Evolutionary conservation across 2,888 invertebrate species (phyloP).

Genomic region (Mellilla xanthometata): DNA sequence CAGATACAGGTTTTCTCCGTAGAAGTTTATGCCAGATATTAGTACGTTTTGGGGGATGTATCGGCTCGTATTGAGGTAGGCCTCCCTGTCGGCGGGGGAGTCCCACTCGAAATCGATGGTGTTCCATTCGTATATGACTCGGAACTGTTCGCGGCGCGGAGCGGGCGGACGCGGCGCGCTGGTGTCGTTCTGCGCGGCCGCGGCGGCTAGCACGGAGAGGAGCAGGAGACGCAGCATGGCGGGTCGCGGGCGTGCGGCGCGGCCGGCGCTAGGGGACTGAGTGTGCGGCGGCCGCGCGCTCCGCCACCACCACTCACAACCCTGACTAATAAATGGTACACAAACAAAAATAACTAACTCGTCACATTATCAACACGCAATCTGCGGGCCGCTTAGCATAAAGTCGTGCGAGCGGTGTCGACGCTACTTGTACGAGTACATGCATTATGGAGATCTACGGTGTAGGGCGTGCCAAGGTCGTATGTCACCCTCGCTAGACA

Average conservation of each 20-base stretch:
- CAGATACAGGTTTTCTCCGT: slow-evolving; percentile 85
- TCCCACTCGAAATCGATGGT: slow-evolving; percentile 87
- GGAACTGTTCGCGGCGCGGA: slow-evolving; percentile 81
- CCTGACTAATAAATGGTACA: slow-evolving; percentile 38
- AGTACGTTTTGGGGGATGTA: slow-evolving; percentile 87
- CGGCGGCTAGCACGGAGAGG: slow-evolving; percentile 59
- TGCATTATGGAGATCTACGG: slow-evolving; percentile 23
- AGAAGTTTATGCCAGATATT: slow-evolving; percentile 86
- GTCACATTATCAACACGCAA: slow-evolving; percentile 36
- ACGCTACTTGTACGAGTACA: slow-evolving; percentile 10
- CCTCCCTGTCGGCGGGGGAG: slow-evolving; percentile 75
- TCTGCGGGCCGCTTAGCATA: slow-evolving; percentile 24
- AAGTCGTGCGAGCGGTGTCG: slow-evolving; percentile 16
- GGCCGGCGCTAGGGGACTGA: slow-evolving; percentile 59
- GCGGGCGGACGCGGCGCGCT: slow-evolving; percentile 50
- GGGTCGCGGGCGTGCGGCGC: slow-evolving; percentile 59
- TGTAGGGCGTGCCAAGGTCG: slow-evolving; percentile 59
- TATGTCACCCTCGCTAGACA: slow-evolving; percentile 64
- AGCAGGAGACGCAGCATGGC: slow-evolving; percentile 60
- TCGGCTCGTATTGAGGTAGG: slow-evolving; percentile 78
- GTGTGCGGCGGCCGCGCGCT: slow-evolving; percentile 51
- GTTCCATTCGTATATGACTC: slow-evolving; percentile 89
- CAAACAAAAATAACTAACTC: slow-evolving; percentile 35
- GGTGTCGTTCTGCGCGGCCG: slow-evolving; percentile 68
- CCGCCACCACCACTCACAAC: slow-evolving; percentile 42